Conservation (phyloP, 2,113 vertebrate genomes). For the Onychostruthus taczanowskii region DNA sequence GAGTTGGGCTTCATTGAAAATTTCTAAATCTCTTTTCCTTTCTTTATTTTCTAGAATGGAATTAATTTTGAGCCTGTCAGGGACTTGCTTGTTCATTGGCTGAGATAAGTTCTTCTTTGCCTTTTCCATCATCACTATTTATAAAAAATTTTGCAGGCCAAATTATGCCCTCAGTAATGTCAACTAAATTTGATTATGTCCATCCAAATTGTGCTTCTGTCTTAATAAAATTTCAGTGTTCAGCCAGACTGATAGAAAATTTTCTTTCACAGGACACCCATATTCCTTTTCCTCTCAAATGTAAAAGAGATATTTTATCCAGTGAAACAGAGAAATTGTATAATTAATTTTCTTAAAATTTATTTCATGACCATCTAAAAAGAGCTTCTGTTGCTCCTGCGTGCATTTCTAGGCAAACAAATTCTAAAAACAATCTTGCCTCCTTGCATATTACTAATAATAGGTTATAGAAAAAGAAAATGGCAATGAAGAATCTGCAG, state of each 20-base stretch:
- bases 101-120: neutral
- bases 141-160: neutral
- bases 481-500: neutral
- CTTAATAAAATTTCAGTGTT: neutral
- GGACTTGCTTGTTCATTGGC: neutral
- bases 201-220: neutral
- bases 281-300: neutral
- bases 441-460: neutral
- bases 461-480: neutral
- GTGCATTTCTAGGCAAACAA: neutral
- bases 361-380: neutral
- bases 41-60: neutral
- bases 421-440: neutral
- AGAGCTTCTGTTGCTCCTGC: neutral
- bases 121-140: neutral
- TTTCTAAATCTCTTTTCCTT: slow-evolving; percentile 11
- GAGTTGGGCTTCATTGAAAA: neutral
- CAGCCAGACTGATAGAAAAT: neutral
- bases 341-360: neutral
- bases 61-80: neutral
- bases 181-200: neutral
- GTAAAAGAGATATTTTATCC: neutral
- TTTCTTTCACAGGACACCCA: neutral
- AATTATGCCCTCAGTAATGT: neutral
- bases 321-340: neutral